A percentile compares a stretch with the other conserved stretches of the same genome.
Evolutionary conservation across 2,888 invertebrate genomes (phyloP).

Genomic region (Idaea straminata): DNA sequence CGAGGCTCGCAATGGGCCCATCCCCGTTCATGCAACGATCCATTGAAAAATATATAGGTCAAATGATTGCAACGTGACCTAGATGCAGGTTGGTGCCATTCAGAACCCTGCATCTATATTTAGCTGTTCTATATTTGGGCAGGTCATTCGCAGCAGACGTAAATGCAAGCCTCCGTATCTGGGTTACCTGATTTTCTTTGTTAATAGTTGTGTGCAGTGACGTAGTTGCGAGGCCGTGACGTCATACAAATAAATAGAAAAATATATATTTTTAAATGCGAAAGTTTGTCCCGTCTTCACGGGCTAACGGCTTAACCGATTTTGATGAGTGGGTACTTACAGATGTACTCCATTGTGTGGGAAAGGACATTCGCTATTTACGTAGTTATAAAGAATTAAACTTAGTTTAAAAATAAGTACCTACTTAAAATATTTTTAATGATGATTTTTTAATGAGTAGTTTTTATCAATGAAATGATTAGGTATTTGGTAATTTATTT

Average conservation of each 20-base stretch:
- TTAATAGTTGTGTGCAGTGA: constrained; percentile 61
- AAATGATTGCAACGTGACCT: constrained; percentile 75
- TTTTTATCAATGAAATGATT: too few relatives aligned
- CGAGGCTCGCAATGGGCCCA: constrained; percentile 62
- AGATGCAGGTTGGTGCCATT: constrained; percentile 68
- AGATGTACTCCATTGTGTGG: too few relatives aligned
- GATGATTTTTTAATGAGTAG: too few relatives aligned
- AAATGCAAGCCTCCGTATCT: constrained; percentile 70
- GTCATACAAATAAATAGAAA: constrained; percentile 36
- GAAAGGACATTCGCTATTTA: too few relatives aligned
- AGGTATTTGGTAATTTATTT: too few relatives aligned
- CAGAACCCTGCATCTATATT: constrained; percentile 67
- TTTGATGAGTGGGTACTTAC: too few relatives aligned
- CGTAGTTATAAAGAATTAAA: too few relatives aligned
- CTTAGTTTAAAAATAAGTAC: too few relatives aligned
- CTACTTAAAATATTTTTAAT: too few relatives aligned
- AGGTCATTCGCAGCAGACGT: constrained; percentile 71
- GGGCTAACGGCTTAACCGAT: too few relatives aligned
- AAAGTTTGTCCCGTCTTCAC: constrained; percentile 2
- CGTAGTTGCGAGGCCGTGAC: constrained; percentile 63
- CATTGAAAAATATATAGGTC: constrained; percentile 80
- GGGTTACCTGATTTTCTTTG: constrained; percentile 78
- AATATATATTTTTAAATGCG: constrained; percentile 3
- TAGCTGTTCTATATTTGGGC: constrained; percentile 76
- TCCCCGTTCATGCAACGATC: constrained; percentile 72